Evolutionary conservation across 2,888 invertebrate genomes (phyloP).

Genomic region (Drosophila setosimentum): DNA sequence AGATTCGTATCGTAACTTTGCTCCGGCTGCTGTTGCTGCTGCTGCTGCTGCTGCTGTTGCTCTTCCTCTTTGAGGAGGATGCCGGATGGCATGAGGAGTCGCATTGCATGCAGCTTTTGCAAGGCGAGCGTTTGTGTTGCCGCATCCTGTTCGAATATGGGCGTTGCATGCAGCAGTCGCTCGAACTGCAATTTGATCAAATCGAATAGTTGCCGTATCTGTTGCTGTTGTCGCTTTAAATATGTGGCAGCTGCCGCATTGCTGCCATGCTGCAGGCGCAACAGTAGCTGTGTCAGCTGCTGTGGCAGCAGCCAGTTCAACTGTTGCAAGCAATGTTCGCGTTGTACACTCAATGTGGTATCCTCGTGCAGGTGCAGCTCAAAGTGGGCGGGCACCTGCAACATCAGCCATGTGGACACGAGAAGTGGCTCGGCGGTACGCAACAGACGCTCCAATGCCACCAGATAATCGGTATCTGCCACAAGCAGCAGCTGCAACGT

Average conservation of each 20-base stretch:
- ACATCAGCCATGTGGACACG: conserved; percentile 74
- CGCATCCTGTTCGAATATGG: conserved; percentile 67
- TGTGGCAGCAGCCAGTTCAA: conserved; percentile 71
- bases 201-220: conserved; percentile 61
- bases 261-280: conserved; percentile 66
- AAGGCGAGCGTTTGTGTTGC: conserved; percentile 60
- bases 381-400: conserved; percentile 79
- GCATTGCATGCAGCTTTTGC: conserved; percentile 77
- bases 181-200: conserved; percentile 77
- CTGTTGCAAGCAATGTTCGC: conserved; percentile 70
- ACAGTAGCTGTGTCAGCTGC: conserved; percentile 61
- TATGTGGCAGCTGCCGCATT: conserved; percentile 33
- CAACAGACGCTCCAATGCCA: conserved; percentile 52
- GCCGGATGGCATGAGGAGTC: conserved; percentile 62
- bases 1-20: conserved; percentile 70
- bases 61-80: not conserved
- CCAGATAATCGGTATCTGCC: conserved; percentile 66
- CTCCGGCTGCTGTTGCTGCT: not conserved
- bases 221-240: conserved; percentile 28
- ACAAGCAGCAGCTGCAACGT: conserved; percentile 68
- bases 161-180: conserved; percentile 62
- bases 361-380: conserved; percentile 76
- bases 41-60: not conserved
- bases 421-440: conserved; percentile 43
- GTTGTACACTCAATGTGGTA: conserved; percentile 57